Evolutionary conservation across 2,113 vertebrate genomes (phyloP), one percentile per base, ranked within the genome.

Genomic region (Chionis minor): DNA sequence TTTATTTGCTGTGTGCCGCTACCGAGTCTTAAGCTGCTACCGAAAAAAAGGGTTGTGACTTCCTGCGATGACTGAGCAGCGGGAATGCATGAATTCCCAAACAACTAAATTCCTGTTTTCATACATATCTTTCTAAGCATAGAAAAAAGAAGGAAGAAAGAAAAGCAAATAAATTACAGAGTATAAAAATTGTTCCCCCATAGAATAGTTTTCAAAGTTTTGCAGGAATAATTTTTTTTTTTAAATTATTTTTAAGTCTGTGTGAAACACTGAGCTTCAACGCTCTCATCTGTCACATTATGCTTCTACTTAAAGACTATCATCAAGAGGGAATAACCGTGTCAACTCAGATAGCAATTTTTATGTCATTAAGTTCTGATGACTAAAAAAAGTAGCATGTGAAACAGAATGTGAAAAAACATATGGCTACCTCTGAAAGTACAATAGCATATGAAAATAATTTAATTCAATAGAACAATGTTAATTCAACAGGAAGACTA

Each of bases 301-400:
- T 52, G 65, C 75, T 88, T 52, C 82, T 84, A 13, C 67, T 93
- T 86, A 88, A 90, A 71, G 69, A 38, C 42, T 85, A 4, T 83
- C 47, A 92, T 94, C 86, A 88, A 65, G 95, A 90, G 71, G 83
- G 95, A 96, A 94, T 91, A 92, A 93, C 71, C 9, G 1, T 94
- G 90, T 93, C 92, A 86, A 42, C 56, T 94, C 94, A 67, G 73
- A 77, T 47, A 93, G 80, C 75, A 94, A 85, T 96, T 96, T 97
- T 89, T 94, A 49, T 95, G 90, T 95, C 95, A 87, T 78, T 75
- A 71, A 91, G 11, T 90, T 91, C 87, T 92, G 59, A 92, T 72
- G 82, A 59, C 88, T 95, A 88, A 92, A 88, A 88, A 54, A 90
- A 86, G 73, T 19, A 86, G 33, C 42, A 21, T 35, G 61, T 88